phyloP scores from a whole-genome alignment of 2,888 invertebrate genomes.

The Andrena chrysosceles region DNA sequence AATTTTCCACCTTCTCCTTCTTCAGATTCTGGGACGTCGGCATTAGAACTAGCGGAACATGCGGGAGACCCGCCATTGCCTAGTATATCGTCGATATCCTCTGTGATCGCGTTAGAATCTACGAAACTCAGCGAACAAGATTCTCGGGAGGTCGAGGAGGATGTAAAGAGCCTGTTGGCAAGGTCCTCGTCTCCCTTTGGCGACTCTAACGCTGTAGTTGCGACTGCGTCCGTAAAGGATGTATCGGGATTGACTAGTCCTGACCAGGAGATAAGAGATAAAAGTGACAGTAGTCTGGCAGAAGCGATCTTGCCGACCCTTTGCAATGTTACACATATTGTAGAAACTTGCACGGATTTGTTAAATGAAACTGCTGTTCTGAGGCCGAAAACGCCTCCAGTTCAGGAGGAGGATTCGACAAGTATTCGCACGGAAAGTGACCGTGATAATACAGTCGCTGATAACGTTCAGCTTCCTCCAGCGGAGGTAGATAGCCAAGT shows the following conservation, averaged over 20 bases:
- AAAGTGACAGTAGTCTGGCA: not conserved
- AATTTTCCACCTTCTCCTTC: not conserved
- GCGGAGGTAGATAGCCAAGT: slow-evolving; percentile 5
- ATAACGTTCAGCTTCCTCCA: slow-evolving; percentile 13
- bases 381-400: slow-evolving; percentile 9
- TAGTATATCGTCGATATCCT: slow-evolving; percentile 45
- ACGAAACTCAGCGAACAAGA: slow-evolving; percentile 1
- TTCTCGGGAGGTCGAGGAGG: not conserved
- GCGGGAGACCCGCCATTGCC: slow-evolving; percentile 35
- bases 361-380: slow-evolving; percentile 12
- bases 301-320: not conserved
- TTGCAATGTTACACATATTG: not conserved
- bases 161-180: not conserved
- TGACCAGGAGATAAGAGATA: not conserved
- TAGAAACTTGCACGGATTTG: not conserved
- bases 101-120: slow-evolving; percentile 19
- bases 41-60: slow-evolving; percentile 23
- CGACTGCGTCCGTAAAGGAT: not conserved
- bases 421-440: slow-evolving; percentile 8
- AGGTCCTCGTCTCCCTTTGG: slow-evolving; percentile 18
- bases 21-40: slow-evolving; percentile 41
- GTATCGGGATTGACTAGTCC: not conserved
- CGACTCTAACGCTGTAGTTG: not conserved
- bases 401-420: slow-evolving; percentile 4
- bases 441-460: not conserved